These are phyloP conservation scores for Austrolebias charrua DNA, from an alignment of 2,797 vertebrate genomes.

Conservation along the genomic window DNA sequence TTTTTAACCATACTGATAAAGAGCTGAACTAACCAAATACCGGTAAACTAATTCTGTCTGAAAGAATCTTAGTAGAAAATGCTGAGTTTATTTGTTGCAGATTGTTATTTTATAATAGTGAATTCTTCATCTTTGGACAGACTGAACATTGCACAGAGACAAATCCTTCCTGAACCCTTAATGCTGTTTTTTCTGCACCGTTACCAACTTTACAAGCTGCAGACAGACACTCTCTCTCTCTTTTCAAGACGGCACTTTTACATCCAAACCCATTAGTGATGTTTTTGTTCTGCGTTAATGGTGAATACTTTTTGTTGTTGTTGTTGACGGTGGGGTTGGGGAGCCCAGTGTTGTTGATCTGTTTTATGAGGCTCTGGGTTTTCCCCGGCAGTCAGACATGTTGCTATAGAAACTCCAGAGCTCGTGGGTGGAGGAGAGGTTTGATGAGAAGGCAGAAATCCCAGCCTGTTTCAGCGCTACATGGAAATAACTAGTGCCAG, in stretches of 20 bases:
- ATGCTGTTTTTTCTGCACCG: slow-evolving; percentile 36
- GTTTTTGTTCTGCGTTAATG: slow-evolving; percentile 38
- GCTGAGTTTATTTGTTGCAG: background rate
- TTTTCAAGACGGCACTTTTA: slow-evolving; percentile 36
- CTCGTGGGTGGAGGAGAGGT: slow-evolving; percentile 61
- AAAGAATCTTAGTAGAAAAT: no score
- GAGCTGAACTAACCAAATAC: no score
- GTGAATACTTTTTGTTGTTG: slow-evolving; percentile 20
- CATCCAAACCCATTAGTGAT: slow-evolving; percentile 14
- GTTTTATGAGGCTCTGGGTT: slow-evolving; percentile 73
- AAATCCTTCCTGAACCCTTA: slow-evolving; percentile 45
- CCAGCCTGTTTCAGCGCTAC: slow-evolving; percentile 49
- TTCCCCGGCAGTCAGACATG: slow-evolving; percentile 73
- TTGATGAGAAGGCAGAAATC: slow-evolving; percentile 66
- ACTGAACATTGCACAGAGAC: slow-evolving; percentile 31
- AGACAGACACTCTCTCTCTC: slow-evolving; percentile 50
- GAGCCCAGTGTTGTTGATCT: slow-evolving; percentile 65
- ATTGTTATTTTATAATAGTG: background rate
- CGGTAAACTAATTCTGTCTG: no score
- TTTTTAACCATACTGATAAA: no score
- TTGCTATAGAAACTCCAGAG: slow-evolving; percentile 79
- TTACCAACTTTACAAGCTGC: slow-evolving; percentile 49
- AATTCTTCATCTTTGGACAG: slow-evolving; percentile 2
- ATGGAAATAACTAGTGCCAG: slow-evolving; percentile 39
- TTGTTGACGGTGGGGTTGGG: slow-evolving; percentile 23